Base-by-base conservation (phyloP, 2,113 vertebrate species). In the Perca schrenkii region DNA sequence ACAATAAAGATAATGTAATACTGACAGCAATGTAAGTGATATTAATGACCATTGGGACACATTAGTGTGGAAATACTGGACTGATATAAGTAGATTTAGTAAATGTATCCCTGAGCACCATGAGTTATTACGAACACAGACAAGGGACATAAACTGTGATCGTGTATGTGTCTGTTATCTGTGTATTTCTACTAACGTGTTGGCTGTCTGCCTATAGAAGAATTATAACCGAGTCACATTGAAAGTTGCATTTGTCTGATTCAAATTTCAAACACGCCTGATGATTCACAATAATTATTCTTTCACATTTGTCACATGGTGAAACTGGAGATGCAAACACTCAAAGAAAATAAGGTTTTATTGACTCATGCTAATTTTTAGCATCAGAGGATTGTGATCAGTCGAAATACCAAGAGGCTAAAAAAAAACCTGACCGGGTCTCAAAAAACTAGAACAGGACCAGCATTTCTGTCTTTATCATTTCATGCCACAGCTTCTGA, bases 1-100 rank as follows among this genome's bases (percentile, higher is more conserved):
- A 61, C 71, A 68, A 72, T 85, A 77, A 56, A 36, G 72, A 84
- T 86, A 77, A 77, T 82, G 61, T 72, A 75, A 83, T 62, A 62
- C 49, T 79, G 65, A 70, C 22, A 25, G 73, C 77, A 82, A 77
- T 87, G 75, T 75, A 78, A 82, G 58, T 70, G 25, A 70, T 36
- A 72, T 68, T 78, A 89, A 86, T 82, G 66, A 57, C 69, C 53
- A 70, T 0, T 69, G 80, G 72, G 75, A 74, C 63, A 57, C 47
- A 65, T 67, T 74, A 67, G 5, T 76, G 63, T n/a, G 52, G 25
- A 72, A 56, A 78, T 15, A 52, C 53, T 65, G 56, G 58, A 47
- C 74, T 64, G 28, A 70, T 74, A 49, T 25, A 16, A 68, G 36
- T 50, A 53, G 54, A 75, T 78, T 68, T 65, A 64, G 54, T 17